Evolutionary conservation across 2,888 invertebrate species (phyloP).

Genomic region (Mycogona germanica): DNA sequence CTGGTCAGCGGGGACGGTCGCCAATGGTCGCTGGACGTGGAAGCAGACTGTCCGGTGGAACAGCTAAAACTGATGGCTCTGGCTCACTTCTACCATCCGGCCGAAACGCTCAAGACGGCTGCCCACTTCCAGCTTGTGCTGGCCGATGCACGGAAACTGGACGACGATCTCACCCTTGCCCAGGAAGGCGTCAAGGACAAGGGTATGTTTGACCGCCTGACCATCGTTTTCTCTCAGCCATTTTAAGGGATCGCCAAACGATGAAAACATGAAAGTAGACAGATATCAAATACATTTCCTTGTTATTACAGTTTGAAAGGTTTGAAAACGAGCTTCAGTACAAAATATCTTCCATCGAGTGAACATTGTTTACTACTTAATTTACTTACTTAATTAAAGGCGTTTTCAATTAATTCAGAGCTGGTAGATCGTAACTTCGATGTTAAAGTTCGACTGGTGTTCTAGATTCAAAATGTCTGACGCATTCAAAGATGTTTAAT

Average conservation of each 20-base stretch:
- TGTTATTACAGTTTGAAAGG: background rate
- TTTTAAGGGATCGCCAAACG: too few species aligned
- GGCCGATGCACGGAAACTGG: slow-evolving; percentile 31
- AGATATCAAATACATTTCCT: background rate
- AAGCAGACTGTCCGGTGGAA: slow-evolving; percentile 34
- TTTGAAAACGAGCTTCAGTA: background rate
- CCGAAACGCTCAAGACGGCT: slow-evolving; percentile 33
- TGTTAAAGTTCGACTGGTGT: too few species aligned
- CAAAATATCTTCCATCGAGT: too few species aligned
- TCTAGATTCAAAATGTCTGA: too few species aligned
- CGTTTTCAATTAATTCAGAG: too few species aligned
- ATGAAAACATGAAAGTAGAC: too few species aligned
- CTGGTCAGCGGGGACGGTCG: slow-evolving; percentile 33
- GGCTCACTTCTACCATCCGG: slow-evolving; percentile 32
- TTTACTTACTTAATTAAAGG: too few species aligned
- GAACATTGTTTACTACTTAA: too few species aligned
- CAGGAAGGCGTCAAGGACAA: slow-evolving; percentile 33
- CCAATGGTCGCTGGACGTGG: slow-evolving; percentile 30
- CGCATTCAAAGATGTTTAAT: too few species aligned
- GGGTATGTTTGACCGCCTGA: slow-evolving; percentile 30
- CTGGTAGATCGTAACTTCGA: too few species aligned
- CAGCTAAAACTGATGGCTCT: slow-evolving; percentile 34
- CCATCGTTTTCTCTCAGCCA: too few species aligned
- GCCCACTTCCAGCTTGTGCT: slow-evolving; percentile 34
- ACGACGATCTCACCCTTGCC: slow-evolving; percentile 33